These are phyloP conservation scores for Marmota flaviventris DNA, from an alignment of 2,113 vertebrate genomes.

Conservation along the genomic window DNA sequence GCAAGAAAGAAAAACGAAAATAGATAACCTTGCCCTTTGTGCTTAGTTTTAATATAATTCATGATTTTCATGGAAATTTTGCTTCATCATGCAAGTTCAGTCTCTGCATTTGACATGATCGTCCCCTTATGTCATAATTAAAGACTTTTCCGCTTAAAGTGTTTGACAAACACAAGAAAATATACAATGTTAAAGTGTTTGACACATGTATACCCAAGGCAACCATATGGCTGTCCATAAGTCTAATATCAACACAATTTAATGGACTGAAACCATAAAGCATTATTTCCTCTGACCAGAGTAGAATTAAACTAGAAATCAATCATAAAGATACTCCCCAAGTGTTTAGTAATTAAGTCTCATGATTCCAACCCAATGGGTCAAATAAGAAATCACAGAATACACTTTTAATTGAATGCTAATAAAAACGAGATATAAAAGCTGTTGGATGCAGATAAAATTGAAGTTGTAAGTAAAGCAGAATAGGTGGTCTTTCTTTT, in stretches of 20 bases:
- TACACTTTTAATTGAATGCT: background rate
- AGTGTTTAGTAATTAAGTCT: background rate
- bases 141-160: no score
- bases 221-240: background rate
- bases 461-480: background rate
- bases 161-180: background rate
- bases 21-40: background rate
- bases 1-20: background rate
- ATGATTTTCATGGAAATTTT: background rate
- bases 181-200: background rate
- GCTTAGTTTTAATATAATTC: background rate
- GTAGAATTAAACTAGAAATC: background rate
- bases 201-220: background rate
- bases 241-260: background rate
- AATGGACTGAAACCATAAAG: background rate
- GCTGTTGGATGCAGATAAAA: background rate
- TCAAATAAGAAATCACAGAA: background rate
- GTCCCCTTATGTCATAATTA: background rate
- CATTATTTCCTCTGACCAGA: background rate
- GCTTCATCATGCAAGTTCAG: background rate
- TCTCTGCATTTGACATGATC: background rate
- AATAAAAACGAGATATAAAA: background rate
- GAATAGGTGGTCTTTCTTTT: background rate
- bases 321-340: background rate
- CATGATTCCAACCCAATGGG: background rate